Percentiles rank a stretch among this genome's conserved stretches.
These are phyloP conservation scores for Drosophila glabriapex DNA, from an alignment of 2,888 invertebrate species.

Conservation along the genomic window DNA sequence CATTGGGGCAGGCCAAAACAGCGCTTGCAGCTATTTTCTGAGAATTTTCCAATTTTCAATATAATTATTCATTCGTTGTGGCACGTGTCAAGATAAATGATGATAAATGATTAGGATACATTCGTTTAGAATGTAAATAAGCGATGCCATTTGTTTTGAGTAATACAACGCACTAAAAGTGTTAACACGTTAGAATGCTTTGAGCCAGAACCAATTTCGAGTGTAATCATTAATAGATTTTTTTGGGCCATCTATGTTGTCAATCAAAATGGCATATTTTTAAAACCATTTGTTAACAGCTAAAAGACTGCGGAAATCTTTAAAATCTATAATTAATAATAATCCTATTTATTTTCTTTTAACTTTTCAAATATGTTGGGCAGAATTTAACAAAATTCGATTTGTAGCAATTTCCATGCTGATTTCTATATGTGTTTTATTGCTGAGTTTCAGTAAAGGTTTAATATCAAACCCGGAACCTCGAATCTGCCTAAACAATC, in stretches of 20 bases:
- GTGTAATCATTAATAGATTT: neutral
- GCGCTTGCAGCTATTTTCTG: slow-evolving; percentile 9
- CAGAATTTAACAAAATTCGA: neutral
- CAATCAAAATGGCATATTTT: neutral
- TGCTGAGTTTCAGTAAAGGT: neutral
- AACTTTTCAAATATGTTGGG: neutral
- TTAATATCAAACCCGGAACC: neutral
- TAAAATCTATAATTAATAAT: neutral
- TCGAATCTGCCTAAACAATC: neutral
- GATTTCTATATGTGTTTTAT: neutral
- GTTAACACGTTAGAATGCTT: slow-evolving; percentile 10
- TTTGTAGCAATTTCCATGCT: neutral
- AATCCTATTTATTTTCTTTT: accelerated
- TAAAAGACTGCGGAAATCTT: neutral
- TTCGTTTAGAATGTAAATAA: neutral
- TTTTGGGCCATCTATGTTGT: neutral
- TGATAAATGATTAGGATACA: slow-evolving; percentile 49
- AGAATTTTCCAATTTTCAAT: slow-evolving; percentile 16
- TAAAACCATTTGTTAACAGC: neutral
- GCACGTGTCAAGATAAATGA: slow-evolving; percentile 29
- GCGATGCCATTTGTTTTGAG: neutral
- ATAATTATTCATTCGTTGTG: slow-evolving; percentile 16
- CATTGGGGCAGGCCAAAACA: slow-evolving; percentile 22
- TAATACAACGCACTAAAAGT: neutral
- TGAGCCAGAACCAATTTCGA: neutral